These are phyloP conservation scores for Megaleporinus macrocephalus DNA, from an alignment of 2,113 vertebrate genomes.

Conservation along the genomic window DNA sequence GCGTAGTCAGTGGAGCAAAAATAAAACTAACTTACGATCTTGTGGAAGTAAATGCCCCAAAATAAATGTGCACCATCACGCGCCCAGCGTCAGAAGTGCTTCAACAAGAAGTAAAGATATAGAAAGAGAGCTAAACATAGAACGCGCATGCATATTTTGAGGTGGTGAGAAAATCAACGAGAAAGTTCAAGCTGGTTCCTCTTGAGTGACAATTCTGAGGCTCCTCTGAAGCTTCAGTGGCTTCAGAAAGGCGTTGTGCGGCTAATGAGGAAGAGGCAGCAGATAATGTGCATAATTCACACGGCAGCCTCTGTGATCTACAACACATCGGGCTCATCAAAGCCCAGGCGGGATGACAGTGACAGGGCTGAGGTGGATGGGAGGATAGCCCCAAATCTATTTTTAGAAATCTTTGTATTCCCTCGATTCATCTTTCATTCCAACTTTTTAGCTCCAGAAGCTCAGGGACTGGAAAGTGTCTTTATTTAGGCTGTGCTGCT, in stretches of 20 bases:
- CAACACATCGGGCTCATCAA: slow-evolving; percentile 61
- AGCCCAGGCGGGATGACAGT: slow-evolving; percentile 53
- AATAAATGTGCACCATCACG: neutral
- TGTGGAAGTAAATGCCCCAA: neutral
- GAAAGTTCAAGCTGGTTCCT: slow-evolving; percentile 1
- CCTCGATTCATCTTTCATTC: slow-evolving; percentile 40
- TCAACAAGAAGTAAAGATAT: neutral
- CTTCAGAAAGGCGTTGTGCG: slow-evolving; percentile 51
- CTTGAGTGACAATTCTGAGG: slow-evolving; percentile 30
- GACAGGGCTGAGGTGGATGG: slow-evolving; percentile 26
- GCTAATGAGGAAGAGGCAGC: slow-evolving; percentile 53
- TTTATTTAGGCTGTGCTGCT: slow-evolving; percentile 4
- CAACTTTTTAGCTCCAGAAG: slow-evolving; percentile 34
- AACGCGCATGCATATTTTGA: neutral
- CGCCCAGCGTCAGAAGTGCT: neutral
- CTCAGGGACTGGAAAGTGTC: neutral
- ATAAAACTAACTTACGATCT: neutral
- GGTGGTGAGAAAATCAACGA: neutral
- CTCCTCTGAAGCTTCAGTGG: slow-evolving; percentile 43
- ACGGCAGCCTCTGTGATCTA: slow-evolving; percentile 60
- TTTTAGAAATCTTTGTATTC: slow-evolving; percentile 40
- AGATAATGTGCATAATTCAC: slow-evolving; percentile 68
- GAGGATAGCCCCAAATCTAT: slow-evolving; percentile 33
- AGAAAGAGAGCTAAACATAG: neutral
- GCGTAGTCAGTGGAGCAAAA: neutral